Evolutionary conservation across 2,888 invertebrate genomes (phyloP), one percentile per base, ranked within the genome.

Genomic region (Helleia helle): DNA sequence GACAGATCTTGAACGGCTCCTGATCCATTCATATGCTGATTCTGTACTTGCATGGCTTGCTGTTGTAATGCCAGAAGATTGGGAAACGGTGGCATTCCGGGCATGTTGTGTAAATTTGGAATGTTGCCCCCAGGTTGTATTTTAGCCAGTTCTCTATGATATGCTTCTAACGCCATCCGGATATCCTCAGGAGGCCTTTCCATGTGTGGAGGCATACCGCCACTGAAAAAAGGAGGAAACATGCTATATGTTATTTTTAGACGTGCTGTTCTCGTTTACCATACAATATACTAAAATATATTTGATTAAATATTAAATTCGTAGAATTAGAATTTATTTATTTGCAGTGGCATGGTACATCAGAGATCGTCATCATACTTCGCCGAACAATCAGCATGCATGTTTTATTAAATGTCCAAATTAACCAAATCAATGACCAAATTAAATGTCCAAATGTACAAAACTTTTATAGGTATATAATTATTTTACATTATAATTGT

Each of bases 121-220:
- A 91, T 86, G 62, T 81, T 86, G 54, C 87, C 87, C 2, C 87
- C 87, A 6, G 89, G 90, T 64, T 93, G 95, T 51, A 97, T 85
- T 71, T 97, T 95, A 61, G 94, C 92, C 49, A 98, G 87, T 75
- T 98, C 97, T 49, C 97, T 91, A 68, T 96, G 96, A 80, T 96
- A 97, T 15, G 96, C 93, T 62, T 96, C 95, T 30, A 96, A 77
- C 7, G 95, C 95, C 86, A 96, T 87, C 28, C 96, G 90, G 61
- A 96, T 93, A 59, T 96, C 96, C 56, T 96, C 96, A n/a, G 93
- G 84, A 40, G 84, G 83, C 49, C 85, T 63, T 56, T 84, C 84
- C 76, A 85, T 87, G 56, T 88, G 86, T 40, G 89, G 88, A 55
- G 88, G 86, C 66, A 87, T 87, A 40, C 89, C 88, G 55, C 90